Base-by-base conservation (phyloP, 2,113 vertebrate species). In the Protomyctophum bolini region DNA sequence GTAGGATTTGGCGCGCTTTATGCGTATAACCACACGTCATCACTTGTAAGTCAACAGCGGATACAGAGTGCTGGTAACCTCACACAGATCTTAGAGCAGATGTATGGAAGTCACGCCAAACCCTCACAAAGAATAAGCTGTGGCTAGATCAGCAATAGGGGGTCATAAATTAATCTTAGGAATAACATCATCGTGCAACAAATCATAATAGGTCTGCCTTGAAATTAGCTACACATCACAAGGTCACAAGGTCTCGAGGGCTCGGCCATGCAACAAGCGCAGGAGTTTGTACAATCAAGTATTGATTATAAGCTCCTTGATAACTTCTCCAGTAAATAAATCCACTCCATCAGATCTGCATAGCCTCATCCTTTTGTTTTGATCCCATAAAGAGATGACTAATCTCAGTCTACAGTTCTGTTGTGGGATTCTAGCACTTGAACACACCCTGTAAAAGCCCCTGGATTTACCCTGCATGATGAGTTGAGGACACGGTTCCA, bases 31-130 rank as follows among this genome's bases (percentile, higher is more conserved):
- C 54, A 56, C 54, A 56, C 54, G 8, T 28, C 52, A 33, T 66
- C 29, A 45, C 79, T 75, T 84, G 60, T 10, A 50, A 68, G 70
- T 12, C n/a, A 12, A 79, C 72, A 69, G 61, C 49, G 45, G 33
- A 70, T 73, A 3, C 63, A 54, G 49, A 72, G 49, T 6, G 7
- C 65, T 75, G 63, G 66, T 67, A 47, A 81, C 77, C 28, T 56
- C 58, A 33, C 15, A 58, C 70, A 79, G 63, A 49, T 67, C 56
- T 45, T 33, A 68, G 33, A 71, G 72, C 78, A 86, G 76, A 83
- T 83, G 75, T 57, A 80, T 82, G 72, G 72, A 68, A 76, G 76
- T 78, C 52, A 61, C 52, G 74, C 65, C 77, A 81, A 79, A 80
- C 47, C 68, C 54, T 60, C 10, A 12, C 2, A 59, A 75, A 48